phyloP scores from a whole-genome alignment of 2,888 invertebrate genomes.

The Morpho helenor region DNA sequence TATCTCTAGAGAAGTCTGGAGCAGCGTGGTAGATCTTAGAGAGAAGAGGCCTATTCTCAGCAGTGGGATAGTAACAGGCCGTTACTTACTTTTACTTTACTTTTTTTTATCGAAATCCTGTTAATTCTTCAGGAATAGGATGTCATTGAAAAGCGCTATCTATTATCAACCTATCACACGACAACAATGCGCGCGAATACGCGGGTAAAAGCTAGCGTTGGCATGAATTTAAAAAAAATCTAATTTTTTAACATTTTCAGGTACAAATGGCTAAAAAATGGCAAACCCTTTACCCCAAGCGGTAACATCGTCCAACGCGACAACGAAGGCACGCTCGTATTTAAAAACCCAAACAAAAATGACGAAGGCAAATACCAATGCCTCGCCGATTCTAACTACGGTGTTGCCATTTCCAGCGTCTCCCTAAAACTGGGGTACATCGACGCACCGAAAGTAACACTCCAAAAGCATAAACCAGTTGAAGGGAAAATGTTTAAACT shows the following conservation, averaged over 20 bases:
- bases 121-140: too few species aligned
- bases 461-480: conserved; percentile 44
- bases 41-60: too few species aligned
- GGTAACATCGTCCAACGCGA: conserved; percentile 37
- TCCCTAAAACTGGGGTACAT: conserved; percentile 43
- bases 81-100: too few species aligned
- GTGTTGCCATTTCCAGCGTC: conserved; percentile 49
- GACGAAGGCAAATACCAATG: conserved; percentile 59
- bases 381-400: conserved; percentile 43
- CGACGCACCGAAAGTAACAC: conserved; percentile 33
- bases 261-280: conserved; percentile 55
- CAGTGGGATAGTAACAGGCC: too few species aligned
- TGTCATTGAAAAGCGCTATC: too few species aligned
- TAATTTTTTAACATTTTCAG: conserved; percentile 31
- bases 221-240: too few species aligned
- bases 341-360: conserved; percentile 41
- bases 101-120: too few species aligned
- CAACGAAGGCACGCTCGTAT: conserved; percentile 48
- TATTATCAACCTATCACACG: too few species aligned
- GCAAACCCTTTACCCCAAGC: conserved; percentile 35
- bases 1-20: too few species aligned
- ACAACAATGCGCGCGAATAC: too few species aligned
- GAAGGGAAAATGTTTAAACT: conserved; percentile 54
- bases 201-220: too few species aligned
- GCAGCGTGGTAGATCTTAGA: too few species aligned